Evolutionary conservation across 1,140 invertebrate genomes (phyloP), one percentile per base, ranked within the genome.

Genomic region (roundworm (Caenorhabditis elegans)): DNA sequence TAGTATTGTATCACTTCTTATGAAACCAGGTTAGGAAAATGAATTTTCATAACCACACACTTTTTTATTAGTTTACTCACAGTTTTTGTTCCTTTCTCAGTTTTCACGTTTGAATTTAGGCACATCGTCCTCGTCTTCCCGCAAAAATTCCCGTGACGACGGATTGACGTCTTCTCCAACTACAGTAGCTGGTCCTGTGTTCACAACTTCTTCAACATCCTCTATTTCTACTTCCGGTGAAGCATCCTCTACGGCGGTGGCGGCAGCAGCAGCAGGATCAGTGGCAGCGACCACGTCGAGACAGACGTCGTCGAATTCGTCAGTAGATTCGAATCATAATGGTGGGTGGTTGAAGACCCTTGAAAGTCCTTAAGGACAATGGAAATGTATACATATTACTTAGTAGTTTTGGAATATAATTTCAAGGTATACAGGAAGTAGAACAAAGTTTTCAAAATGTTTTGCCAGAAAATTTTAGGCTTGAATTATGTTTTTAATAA

Each of bases 241-340:
- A 70, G 17, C 53, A 31, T 6, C 49, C 0, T 24, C 53, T 17
- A 17, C 26, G 3, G 5, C 53, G 13, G 15, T n/a, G n/a, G n/a
- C n/a, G n/a, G n/a, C 31, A 24, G n/a, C n/a, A 39, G 10, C 22
- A 6, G 24, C 51, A 55, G 8, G n/a, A 8, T 31, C 34, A 70
- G 60, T 34, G n/a, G 31, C 34, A 17, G 13, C 60, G 60, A 70
- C 60, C 15, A 39, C 60, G 34, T 70, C 60, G 34, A 70, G 60
- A n/a, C 60, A 70, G 34, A 70, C 60, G 60, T 70, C 60, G 60
- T 70, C 60, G 34, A 70, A 70, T 70, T 70, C 60, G 60, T 70
- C 60, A 70, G 60, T 70, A 2, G 60, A 70, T n/a, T 70, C 60
- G 19, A 70, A 70, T 70, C 60, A 70, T 70, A 70, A 70, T 70